Conservation (phyloP, 2,888 invertebrate species). For the Tinea semifulvella region DNA sequence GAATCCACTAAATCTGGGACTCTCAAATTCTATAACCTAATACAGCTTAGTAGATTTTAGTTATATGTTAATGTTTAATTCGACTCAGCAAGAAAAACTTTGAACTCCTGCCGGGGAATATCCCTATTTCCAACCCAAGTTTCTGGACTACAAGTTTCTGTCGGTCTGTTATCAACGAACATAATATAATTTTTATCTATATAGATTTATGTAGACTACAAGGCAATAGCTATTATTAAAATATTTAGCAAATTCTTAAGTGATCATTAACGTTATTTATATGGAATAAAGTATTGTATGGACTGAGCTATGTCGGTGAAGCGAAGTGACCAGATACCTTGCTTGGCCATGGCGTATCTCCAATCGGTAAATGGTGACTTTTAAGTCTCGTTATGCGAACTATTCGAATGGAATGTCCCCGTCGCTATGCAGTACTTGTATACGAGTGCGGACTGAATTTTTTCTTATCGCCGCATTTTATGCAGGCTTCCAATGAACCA, state of each 20-base stretch:
- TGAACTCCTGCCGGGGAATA: too few species aligned
- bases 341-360: slow-evolving; percentile 60
- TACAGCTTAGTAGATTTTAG: too few species aligned
- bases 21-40: too few species aligned
- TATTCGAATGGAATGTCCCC: slow-evolving; percentile 60
- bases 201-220: too few species aligned
- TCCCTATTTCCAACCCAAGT: too few species aligned
- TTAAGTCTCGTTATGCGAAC: slow-evolving; percentile 58
- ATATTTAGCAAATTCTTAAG: background rate
- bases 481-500: slow-evolving; percentile 50
- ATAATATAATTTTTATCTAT: too few species aligned
- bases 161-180: too few species aligned
- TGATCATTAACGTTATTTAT: slow-evolving; percentile 38
- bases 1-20: too few species aligned
- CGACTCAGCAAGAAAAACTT: too few species aligned
- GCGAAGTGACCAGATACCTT: slow-evolving; percentile 61
- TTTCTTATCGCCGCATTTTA: slow-evolving; percentile 66
- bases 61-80: too few species aligned
- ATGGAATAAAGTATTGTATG: slow-evolving; percentile 61
- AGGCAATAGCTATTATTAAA: background rate
- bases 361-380: slow-evolving; percentile 65
- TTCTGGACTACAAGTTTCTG: too few species aligned
- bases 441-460: slow-evolving; percentile 60
- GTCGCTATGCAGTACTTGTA: slow-evolving; percentile 58
- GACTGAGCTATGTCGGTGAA: slow-evolving; percentile 51